phyloP scores from a whole-genome alignment of 2,888 invertebrate genomes.

The Brenthis ino region DNA sequence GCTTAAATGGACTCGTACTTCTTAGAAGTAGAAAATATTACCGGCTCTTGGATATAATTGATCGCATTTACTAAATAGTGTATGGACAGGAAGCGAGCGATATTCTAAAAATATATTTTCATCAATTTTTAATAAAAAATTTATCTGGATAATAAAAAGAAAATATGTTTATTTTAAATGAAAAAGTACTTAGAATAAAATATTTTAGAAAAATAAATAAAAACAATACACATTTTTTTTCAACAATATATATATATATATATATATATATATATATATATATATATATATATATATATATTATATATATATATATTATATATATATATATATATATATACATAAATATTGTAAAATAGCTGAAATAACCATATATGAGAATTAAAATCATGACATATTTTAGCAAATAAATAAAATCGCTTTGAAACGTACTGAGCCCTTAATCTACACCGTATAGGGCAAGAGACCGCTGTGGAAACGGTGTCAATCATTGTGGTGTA shows the following conservation, averaged over 20 bases:
- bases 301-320: no score
- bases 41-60: constrained; percentile 36
- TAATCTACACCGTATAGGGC: constrained; percentile 32
- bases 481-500: constrained; percentile 50
- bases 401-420: constrained; percentile 5
- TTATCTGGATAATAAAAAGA: no score
- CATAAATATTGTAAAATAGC: neutral
- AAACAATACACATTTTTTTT: no score
- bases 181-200: no score
- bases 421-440: constrained; percentile 14
- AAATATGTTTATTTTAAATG: no score
- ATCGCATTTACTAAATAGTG: constrained; percentile 16
- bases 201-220: no score
- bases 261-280: no score
- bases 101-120: neutral
- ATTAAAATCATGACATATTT: neutral
- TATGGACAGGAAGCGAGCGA: constrained; percentile 27
- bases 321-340: no score
- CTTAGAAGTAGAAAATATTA: constrained; percentile 37
- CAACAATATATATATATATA: neutral
- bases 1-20: constrained; percentile 36
- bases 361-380: neutral
- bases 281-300: neutral
- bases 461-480: constrained; percentile 42
- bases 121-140: no score